A percentile compares a stretch with the other conserved stretches of the same genome.
Evolutionary conservation across 2,797 vertebrate genomes (phyloP).

Genomic region (Sebastes kiyomatsui): DNA sequence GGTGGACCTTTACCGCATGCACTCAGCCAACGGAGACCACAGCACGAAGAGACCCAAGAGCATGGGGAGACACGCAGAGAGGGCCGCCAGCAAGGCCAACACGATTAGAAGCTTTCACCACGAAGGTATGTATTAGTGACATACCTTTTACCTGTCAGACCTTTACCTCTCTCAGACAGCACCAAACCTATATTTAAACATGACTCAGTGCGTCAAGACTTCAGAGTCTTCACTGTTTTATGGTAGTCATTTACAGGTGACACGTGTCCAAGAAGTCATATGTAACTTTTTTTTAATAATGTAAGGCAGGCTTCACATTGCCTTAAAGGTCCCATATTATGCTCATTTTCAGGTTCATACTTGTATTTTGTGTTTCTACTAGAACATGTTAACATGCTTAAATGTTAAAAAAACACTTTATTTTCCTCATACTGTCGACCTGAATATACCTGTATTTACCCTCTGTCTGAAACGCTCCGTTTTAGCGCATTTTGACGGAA

Average conservation of each 20-base stretch:
- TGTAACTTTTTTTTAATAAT: slow-evolving; percentile 14
- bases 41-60: slow-evolving; percentile 83
- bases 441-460: no score
- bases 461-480: no score
- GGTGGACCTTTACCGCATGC: slow-evolving; percentile 95
- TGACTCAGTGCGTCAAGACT: slow-evolving; percentile 74
- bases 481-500: no score
- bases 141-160: slow-evolving; percentile 75
- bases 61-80: slow-evolving; percentile 89
- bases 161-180: slow-evolving; percentile 57
- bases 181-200: slow-evolving; percentile 77
- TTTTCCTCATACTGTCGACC: no score
- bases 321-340: no score
- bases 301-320: no score
- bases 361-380: no score
- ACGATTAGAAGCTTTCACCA: slow-evolving; percentile 98
- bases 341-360: no score
- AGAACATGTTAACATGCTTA: no score
- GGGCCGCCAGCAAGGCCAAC: slow-evolving; percentile 93
- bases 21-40: slow-evolving; percentile 88
- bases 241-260: slow-evolving; percentile 73
- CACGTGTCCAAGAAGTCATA: slow-evolving; percentile 61
- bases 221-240: slow-evolving; percentile 70
- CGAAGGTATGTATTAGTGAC: slow-evolving; percentile 91
- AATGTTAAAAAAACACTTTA: no score